Percentiles rank a stretch among this genome's conserved stretches.
phyloP scores from a whole-genome alignment of 2,113 vertebrate species.

The Dendrocopos noguchii region DNA sequence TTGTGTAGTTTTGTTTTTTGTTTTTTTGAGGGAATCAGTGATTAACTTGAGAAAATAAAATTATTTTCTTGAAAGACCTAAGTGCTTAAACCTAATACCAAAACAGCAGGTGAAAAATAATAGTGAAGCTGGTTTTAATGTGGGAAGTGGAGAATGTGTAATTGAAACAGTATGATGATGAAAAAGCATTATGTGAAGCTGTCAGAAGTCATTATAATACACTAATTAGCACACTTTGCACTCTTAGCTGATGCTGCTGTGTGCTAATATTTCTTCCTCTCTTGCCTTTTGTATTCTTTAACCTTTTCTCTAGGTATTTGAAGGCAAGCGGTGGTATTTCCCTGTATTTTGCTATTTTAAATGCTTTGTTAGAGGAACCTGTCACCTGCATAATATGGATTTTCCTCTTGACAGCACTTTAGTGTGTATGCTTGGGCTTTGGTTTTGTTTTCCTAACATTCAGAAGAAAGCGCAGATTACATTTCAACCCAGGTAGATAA shows the following conservation, averaged over 20 bases:
- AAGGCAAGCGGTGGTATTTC: not conserved
- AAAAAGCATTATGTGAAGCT: conserved; percentile 65
- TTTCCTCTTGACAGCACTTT: conserved; percentile 32
- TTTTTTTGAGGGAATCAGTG: conserved; percentile 29
- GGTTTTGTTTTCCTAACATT: conserved; percentile 7
- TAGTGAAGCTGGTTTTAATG: conserved; percentile 63
- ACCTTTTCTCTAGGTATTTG: conserved; percentile 42
- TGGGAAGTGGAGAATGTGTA: conserved; percentile 62
- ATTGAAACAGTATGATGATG: conserved; percentile 75
- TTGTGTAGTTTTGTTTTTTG: too few relatives aligned
- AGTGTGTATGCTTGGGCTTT: not conserved
- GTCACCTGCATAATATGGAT: not conserved
- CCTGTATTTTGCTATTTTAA: not conserved
- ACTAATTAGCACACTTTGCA: conserved; percentile 65
- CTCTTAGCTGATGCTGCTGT: conserved; percentile 40
- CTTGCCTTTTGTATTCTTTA: conserved; percentile 36
- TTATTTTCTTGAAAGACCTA: conserved; percentile 17
- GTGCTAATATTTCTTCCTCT: conserved; percentile 63
- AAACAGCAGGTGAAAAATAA: conserved; percentile 66
- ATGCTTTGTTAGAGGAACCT: not conserved
- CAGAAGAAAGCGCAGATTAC: conserved; percentile 13
- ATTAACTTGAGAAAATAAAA: conserved; percentile 61
- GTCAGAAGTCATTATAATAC: conserved; percentile 71
- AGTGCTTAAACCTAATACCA: conserved; percentile 62
- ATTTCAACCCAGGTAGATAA: conserved; percentile 15